Percentiles rank a stretch among this genome's conserved stretches.
phyloP scores from a whole-genome alignment of 23 tunicate species.

The Diplosoma virens region DNA sequence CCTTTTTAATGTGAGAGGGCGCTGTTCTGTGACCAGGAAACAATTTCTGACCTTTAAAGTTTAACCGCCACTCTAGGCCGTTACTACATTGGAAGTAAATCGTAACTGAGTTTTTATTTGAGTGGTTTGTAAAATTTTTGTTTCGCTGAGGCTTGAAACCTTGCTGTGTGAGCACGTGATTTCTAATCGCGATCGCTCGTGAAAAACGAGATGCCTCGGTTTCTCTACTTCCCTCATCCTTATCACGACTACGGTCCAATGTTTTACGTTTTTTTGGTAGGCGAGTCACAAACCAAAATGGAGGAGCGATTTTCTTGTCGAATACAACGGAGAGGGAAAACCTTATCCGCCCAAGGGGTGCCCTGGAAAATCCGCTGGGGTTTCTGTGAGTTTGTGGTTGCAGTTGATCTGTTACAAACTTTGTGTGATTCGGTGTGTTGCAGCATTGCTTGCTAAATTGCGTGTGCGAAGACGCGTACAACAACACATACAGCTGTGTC shows the following conservation, averaged over 20 bases:
- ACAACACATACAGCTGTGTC: constrained; percentile 97
- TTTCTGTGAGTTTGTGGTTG: constrained; percentile 46
- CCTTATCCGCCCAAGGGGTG: constrained; percentile 39
- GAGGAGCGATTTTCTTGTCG: constrained; percentile 89
- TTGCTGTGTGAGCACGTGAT: too few species aligned
- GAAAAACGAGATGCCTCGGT: too few species aligned
- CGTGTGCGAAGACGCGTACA: constrained; percentile 97
- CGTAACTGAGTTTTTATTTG: too few species aligned
- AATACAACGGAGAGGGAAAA: constrained; percentile 89
- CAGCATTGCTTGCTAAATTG: constrained; percentile 98
- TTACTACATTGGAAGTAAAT: too few species aligned
- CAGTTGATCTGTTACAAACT: too few species aligned
- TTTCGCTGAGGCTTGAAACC: too few species aligned
- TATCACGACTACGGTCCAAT: not conserved
- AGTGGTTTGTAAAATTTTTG: too few species aligned
- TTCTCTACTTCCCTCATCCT: too few species aligned
- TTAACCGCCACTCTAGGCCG: too few species aligned
- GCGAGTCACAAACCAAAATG: constrained; percentile 43
- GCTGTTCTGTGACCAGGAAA: too few species aligned
- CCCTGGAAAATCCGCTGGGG: constrained; percentile 68
- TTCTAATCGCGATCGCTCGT: too few species aligned
- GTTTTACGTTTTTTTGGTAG: not conserved
- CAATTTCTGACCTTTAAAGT: too few species aligned
- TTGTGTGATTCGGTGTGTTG: constrained; percentile 68
- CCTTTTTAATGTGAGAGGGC: constrained; percentile 59